These are phyloP conservation scores for Galeruca laticollis DNA, from an alignment of 2,888 invertebrate genomes.

Conservation along the genomic window DNA sequence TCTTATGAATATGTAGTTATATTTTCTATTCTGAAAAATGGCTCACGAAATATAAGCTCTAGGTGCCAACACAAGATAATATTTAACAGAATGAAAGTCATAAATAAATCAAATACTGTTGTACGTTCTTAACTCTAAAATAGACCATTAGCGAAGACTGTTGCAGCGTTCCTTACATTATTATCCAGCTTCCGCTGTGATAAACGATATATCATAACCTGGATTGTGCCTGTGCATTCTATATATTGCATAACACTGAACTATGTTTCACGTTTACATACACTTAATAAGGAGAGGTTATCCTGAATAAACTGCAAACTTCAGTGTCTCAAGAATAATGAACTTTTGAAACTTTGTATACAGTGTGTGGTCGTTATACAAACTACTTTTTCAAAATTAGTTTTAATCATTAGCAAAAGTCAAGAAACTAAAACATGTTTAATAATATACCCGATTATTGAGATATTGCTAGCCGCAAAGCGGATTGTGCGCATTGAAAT, in stretches of 20 bases:
- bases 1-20: too few relatives aligned
- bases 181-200: slow-evolving; percentile 43
- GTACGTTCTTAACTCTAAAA: slow-evolving; percentile 27
- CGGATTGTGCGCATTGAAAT: too few relatives aligned
- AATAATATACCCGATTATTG: too few relatives aligned
- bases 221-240: slow-evolving; percentile 3
- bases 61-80: background rate
- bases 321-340: background rate
- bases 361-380: background rate
- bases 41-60: background rate
- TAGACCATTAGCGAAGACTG: slow-evolving; percentile 42
- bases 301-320: background rate
- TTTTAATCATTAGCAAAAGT: too few relatives aligned
- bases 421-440: too few relatives aligned
- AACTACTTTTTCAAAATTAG: background rate
- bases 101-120: slow-evolving; percentile 14
- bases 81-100: background rate
- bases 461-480: too few relatives aligned
- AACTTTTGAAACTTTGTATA: background rate
- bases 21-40: background rate
- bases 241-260: slow-evolving; percentile 1
- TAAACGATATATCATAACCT: slow-evolving; percentile 44
- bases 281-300: background rate
- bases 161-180: slow-evolving; percentile 44
- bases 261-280: background rate